phyloP scores from a whole-genome alignment of 2,888 invertebrate genomes.

The Formica aserva region DNA sequence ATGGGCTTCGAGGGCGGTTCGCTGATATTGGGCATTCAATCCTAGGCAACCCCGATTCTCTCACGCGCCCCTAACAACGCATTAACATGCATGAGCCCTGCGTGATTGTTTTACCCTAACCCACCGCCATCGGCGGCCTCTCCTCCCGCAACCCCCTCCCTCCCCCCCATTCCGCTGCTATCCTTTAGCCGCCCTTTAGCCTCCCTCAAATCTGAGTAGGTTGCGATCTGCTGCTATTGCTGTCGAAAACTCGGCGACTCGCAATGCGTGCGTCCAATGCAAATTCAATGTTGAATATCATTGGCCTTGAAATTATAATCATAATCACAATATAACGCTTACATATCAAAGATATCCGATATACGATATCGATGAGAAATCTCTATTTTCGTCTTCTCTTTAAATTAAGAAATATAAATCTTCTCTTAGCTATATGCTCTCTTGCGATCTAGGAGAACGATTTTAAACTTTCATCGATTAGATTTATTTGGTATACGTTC shows the following conservation, averaged over 20 bases:
- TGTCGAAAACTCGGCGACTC: conserved; percentile 68
- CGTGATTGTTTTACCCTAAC: conserved; percentile 85
- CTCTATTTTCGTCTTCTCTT: neutral
- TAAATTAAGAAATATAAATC: conserved; percentile 25
- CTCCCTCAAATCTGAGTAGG: conserved; percentile 79
- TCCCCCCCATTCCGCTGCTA: conserved; percentile 12
- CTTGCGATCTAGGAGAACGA: neutral
- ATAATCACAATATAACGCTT: neutral
- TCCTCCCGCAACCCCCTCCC: conserved; percentile 27
- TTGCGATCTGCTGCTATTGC: conserved; percentile 69
- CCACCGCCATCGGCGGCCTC: conserved; percentile 65
- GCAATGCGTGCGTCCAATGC: conserved; percentile 77
- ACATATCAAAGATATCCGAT: neutral
- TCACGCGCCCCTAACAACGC: conserved; percentile 83
- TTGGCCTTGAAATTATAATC: conserved; percentile 3
- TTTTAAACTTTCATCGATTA: conserved; percentile 38
- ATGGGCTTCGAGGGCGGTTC: conserved; percentile 80
- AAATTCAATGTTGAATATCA: conserved; percentile 81
- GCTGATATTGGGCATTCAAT: conserved; percentile 84
- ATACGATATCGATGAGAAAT: neutral
- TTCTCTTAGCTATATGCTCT: neutral
- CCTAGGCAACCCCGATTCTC: conserved; percentile 80
- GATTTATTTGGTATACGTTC: conserved; percentile 37
- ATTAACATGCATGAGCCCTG: conserved; percentile 86
- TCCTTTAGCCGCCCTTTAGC: conserved; percentile 60